Evolutionary conservation across 2,888 invertebrate species (phyloP).

Genomic region (Phortica okadai): DNA sequence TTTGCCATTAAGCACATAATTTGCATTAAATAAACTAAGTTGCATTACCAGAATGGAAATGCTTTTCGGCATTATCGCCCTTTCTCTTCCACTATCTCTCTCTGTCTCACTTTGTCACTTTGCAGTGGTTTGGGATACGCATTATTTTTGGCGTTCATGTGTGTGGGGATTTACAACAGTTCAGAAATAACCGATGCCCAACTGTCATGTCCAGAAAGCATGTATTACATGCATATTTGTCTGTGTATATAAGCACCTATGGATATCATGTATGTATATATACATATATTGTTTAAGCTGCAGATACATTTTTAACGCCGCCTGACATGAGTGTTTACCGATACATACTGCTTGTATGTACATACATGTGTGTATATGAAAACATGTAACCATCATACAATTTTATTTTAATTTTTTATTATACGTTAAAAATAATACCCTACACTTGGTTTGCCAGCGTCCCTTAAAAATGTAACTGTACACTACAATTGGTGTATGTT

Average conservation of each 20-base stretch:
- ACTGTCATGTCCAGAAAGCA: conserved; percentile 6
- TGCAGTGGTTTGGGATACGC: conserved; percentile 10
- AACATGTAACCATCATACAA: neutral
- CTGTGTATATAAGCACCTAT: neutral
- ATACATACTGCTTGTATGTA: neutral
- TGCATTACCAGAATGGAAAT: too few relatives aligned
- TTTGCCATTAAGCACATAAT: too few relatives aligned
- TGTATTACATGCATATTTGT: neutral
- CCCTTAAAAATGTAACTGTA: neutral
- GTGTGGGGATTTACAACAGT: too few relatives aligned
- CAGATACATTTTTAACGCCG: neutral
- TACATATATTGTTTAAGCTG: conserved; percentile 1
- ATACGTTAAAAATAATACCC: neutral
- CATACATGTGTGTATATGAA: neutral
- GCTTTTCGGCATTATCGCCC: too few relatives aligned
- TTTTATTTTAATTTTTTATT: conserved; percentile 19
- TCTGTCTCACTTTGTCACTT: too few relatives aligned
- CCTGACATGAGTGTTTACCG: neutral
- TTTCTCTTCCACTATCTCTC: neutral
- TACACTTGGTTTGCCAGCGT: neutral
- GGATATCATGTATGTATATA: neutral
- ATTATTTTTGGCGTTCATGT: neutral
- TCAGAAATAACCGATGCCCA: neutral
- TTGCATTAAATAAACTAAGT: too few relatives aligned
- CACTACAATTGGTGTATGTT: neutral